Conservation (phyloP, 2,888 invertebrate species). For the Amorpha juglandis region DNA sequence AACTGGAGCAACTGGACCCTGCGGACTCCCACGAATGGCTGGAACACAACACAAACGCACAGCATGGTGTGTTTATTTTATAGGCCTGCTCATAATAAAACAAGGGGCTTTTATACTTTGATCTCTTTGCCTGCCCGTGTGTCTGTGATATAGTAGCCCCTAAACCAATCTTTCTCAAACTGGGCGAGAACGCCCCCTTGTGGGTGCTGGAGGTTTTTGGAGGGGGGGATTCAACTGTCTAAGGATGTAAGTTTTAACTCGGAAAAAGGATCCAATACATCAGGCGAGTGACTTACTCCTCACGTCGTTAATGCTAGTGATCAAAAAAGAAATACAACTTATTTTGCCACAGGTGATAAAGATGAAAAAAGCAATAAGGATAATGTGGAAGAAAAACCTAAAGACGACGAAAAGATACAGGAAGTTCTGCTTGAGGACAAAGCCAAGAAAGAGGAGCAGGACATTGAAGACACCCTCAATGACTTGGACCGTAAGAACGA, state of each 20-base stretch:
- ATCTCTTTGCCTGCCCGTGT: too few relatives aligned
- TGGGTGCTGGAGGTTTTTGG: too few relatives aligned
- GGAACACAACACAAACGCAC: neutral
- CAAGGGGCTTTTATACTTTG: too few relatives aligned
- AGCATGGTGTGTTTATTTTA: neutral
- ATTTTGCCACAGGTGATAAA: neutral
- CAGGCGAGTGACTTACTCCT: too few relatives aligned
- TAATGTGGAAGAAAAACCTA: neutral
- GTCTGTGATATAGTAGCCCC: too few relatives aligned
- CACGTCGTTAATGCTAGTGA: too few relatives aligned
- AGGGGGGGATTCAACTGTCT: too few relatives aligned
- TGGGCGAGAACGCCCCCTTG: too few relatives aligned
- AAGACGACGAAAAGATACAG: neutral
- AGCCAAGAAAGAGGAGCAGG: conserved; percentile 37
- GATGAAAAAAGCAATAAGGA: neutral
- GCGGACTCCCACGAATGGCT: neutral
- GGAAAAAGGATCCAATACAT: too few relatives aligned
- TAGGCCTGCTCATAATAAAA: neutral
- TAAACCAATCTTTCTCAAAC: too few relatives aligned
- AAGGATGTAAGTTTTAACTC: too few relatives aligned
- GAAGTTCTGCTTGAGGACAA: neutral
- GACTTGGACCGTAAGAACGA: conserved; percentile 53
- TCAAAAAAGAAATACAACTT: neutral
- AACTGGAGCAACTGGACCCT: conserved; percentile 4
- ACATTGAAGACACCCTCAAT: conserved; percentile 63